Base-by-base conservation (phyloP, 2,888 invertebrate species). In the Timema podura region DNA sequence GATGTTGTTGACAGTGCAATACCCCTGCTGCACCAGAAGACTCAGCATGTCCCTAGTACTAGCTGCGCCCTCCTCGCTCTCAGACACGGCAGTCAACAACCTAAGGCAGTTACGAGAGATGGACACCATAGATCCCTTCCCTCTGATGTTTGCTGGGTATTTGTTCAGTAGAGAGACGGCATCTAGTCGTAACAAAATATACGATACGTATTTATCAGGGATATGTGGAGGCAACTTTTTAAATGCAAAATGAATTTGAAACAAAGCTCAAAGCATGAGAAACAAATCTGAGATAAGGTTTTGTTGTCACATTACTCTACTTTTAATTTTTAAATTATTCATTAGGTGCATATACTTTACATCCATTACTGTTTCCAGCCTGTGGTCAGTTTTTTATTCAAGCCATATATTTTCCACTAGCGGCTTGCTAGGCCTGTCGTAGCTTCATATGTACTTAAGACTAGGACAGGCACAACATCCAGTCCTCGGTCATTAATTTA, bases 81-180 rank as follows among this genome's bases (percentile, higher is more conserved):
- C 77, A 0, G 86, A 84, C 0, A 85, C 81, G 68, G 85, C 83
- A 75, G 84, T 84, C 2, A 91, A 77, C 0, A 91, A 78, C 1
- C 85, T 82, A 86, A 87, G 87, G 70, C 89, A 87, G 76, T 89
- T 88, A 79, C 84, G 83, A 47, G 84, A 80, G 48, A 87, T 80
- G 72, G 10, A 49, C 7, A 61, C 45, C 15, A 15, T 48, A 16
- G 30, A 30, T 30, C 69, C 48, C 46, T 64, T 69, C 10, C 69
- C 48, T 45, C 16, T 67, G 46, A 67, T 47, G 5, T 82, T 80
- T 11, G 83, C 82, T 30, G 87, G 86, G 44, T 61, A 30, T 10
- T 61, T 0, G 13, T 68, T 48, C 61, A 68, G 48, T 10, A 61
- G 1, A 8, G 61, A 15, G 16, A 48, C 11, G 13, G 46, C 68